Conservation (phyloP, 2,888 invertebrate genomes). For the Phytoseiulus persimilis region DNA sequence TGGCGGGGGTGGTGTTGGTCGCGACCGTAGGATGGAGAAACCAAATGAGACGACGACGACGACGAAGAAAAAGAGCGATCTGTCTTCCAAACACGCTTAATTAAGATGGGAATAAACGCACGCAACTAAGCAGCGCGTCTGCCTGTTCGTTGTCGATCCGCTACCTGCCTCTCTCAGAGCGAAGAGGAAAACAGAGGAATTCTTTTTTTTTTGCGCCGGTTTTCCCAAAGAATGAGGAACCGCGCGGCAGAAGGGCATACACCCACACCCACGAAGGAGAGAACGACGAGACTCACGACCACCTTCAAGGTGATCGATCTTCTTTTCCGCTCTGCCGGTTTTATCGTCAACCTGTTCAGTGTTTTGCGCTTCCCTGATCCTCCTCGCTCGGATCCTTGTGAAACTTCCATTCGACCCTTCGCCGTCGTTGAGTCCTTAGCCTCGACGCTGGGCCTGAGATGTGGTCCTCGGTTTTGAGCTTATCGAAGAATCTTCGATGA, state of each 20-base stretch:
- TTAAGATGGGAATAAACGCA: neutral
- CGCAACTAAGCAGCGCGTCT: neutral
- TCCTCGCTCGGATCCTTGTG: neutral
- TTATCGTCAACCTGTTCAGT: neutral
- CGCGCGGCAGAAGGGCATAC: neutral
- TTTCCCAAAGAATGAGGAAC: neutral
- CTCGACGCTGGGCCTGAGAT: neutral
- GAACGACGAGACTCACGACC: neutral
- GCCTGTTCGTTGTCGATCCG: neutral
- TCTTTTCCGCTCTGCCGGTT: neutral
- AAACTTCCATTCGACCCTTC: neutral
- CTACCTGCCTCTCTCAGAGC: neutral
- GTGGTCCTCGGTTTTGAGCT: too few relatives aligned
- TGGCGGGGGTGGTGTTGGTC: neutral
- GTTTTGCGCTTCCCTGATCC: neutral
- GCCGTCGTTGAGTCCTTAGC: neutral
- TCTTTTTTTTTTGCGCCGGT: neutral
- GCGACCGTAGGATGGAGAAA: neutral
- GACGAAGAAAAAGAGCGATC: neutral
- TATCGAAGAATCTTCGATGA: too few relatives aligned
- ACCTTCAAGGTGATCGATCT: neutral
- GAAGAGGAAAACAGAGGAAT: neutral
- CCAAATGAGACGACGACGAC: neutral
- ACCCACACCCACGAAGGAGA: neutral
- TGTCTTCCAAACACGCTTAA: slow-evolving; percentile 35